Evolutionary conservation across 2,797 vertebrate genomes (phyloP), one percentile per base, ranked within the genome.

Genomic region (Decapterus maruadsi): DNA sequence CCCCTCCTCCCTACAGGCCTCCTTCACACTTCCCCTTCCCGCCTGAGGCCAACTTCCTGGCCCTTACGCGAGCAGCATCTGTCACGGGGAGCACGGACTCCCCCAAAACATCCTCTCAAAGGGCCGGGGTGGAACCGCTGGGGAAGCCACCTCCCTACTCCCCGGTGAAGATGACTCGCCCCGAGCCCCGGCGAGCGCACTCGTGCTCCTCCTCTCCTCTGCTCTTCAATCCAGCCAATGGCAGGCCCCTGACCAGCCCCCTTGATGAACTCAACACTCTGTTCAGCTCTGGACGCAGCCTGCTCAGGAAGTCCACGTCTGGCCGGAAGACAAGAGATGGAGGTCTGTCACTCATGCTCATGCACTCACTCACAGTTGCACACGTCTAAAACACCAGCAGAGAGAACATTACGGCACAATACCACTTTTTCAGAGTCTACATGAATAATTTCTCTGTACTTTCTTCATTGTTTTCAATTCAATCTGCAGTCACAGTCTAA

Each of bases 201-300:
- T 96, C 96, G 8, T 96, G 94, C 86, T 95, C 96, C 5, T 95
- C 95, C 0, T 96, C 95, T 38, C 95, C 96, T 0, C 93, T 95
- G 75, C 92, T 96, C 55, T 97, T 96, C 86, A 99, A 96, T 81
- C 96, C 97, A 19, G 95, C 96, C 68, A 96, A 95, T 79, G 90
- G 95, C 50, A 95, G 97, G 58, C 93, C 96, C 0, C 92, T 98
- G 48, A 96, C 96, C 91, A 99, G 98, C 88, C 98, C 98, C 0
- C 94, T 99, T 73, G 98, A 99, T 65, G 98, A 99, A 89, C 96
- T 99, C 82, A 96, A 96, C 80, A 98, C 96, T 7, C 93, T 99
- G 72, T 98, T 99, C 92, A 99, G 91, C 93, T 98, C 97, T 19
- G 98, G 98, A 48, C 94, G 96, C 82, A 97, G 95, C 51, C 92